Evolutionary conservation across 2,888 invertebrate genomes (phyloP).

Genomic region (Cacoxenus indagator): DNA sequence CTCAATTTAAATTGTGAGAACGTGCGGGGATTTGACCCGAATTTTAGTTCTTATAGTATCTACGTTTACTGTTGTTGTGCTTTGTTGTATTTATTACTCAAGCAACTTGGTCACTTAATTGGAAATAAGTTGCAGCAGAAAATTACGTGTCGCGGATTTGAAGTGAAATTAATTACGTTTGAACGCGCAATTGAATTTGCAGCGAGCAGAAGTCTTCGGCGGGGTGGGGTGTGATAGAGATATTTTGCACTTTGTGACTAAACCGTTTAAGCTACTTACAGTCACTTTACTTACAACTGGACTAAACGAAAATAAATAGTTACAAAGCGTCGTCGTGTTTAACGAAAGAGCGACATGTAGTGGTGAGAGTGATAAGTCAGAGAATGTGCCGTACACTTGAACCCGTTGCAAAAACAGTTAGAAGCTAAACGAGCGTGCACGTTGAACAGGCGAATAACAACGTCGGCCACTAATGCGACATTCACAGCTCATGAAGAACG

Average conservation of each 20-base stretch:
- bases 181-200: conserved; percentile 55
- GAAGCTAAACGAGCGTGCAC: background rate
- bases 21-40: too few species aligned
- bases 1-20: too few species aligned
- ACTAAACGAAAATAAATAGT: conserved; percentile 54
- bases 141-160: conserved; percentile 47
- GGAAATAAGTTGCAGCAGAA: conserved; percentile 1
- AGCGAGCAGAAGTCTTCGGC: conserved; percentile 39
- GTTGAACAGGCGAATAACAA: background rate
- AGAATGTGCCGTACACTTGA: background rate
- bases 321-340: conserved; percentile 36
- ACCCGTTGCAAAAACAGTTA: background rate
- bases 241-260: conserved; percentile 31
- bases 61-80: conserved; percentile 20
- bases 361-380: background rate
- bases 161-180: conserved; percentile 57
- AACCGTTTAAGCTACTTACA: conserved; percentile 56
- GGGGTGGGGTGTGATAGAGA: conserved; percentile 14
- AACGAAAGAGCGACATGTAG: conserved; percentile 15
- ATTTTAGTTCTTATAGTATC: too few species aligned
- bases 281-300: conserved; percentile 43
- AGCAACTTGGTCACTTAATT: background rate
- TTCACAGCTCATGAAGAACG: background rate
- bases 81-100: background rate
- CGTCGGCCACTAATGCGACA: background rate